Conservation (phyloP, 2,113 vertebrate genomes). For the Okapia johnstoni region DNA sequence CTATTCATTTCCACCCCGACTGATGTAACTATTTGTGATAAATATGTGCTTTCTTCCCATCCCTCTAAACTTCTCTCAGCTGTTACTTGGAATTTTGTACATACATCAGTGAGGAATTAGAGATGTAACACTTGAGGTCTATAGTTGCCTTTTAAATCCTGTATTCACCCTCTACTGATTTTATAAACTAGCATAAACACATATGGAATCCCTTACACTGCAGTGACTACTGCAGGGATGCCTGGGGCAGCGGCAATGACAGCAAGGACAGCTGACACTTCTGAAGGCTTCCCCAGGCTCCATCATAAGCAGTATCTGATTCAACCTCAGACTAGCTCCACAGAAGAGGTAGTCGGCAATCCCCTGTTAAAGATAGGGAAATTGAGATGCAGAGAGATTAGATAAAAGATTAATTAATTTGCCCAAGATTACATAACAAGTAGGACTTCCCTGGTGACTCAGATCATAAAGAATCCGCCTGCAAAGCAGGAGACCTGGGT, state of each 20-base stretch:
- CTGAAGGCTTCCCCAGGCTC: neutral
- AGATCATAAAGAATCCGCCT: neutral
- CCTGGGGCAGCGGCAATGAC: rapidly evolving
- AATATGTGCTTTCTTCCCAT: neutral
- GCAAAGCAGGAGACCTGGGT: rapidly evolving
- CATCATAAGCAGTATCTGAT: neutral
- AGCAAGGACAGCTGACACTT: neutral
- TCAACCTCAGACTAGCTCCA: neutral
- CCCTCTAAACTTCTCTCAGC: neutral
- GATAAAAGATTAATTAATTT: neutral
- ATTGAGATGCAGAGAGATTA: neutral
- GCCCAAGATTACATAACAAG: neutral
- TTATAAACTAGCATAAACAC: neutral
- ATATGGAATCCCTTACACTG: neutral
- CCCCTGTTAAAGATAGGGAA: neutral
- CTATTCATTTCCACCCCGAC: neutral
- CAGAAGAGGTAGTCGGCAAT: neutral
- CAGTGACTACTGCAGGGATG: neutral
- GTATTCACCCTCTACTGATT: neutral
- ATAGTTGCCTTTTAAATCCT: neutral
- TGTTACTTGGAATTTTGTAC: neutral
- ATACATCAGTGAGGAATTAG: neutral
- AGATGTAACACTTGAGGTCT: neutral
- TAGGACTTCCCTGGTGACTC: neutral
- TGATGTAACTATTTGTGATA: neutral